Conservation (phyloP, 2,113 vertebrate species). For the Aptenodytes patagonicus region DNA sequence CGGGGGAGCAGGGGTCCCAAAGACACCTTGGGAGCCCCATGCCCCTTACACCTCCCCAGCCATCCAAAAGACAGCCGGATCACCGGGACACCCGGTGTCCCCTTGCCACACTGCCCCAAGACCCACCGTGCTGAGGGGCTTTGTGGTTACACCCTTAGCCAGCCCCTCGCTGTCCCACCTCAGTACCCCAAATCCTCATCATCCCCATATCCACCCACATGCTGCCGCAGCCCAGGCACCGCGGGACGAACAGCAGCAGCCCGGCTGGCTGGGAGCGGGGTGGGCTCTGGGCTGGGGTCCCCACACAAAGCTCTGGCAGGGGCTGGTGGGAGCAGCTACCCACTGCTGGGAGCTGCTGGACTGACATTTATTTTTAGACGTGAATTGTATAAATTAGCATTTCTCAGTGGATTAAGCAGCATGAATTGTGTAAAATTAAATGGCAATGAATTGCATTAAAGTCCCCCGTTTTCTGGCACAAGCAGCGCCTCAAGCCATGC, state of each 20-base stretch:
- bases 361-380: conserved; percentile 69
- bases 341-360: conserved; percentile 55
- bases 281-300: background rate
- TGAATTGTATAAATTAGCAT: conserved; percentile 71
- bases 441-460: conserved; percentile 66
- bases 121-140: background rate
- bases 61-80: background rate
- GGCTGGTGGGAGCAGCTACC: conserved; percentile 36
- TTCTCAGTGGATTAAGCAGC: conserved; percentile 67
- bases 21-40: background rate
- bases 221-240: background rate
- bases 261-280: background rate
- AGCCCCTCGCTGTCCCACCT: background rate
- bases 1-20: background rate
- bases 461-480: conserved; percentile 59
- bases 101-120: background rate
- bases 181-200: background rate
- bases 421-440: conserved; percentile 70
- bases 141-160: background rate
- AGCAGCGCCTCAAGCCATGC: conserved; percentile 6
- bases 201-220: background rate
- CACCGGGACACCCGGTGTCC: rapidly evolving
- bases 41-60: rapidly evolving
- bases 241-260: background rate
- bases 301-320: background rate